Conservation (phyloP, 2,797 vertebrate species). For the Xenentodon cancila region DNA sequence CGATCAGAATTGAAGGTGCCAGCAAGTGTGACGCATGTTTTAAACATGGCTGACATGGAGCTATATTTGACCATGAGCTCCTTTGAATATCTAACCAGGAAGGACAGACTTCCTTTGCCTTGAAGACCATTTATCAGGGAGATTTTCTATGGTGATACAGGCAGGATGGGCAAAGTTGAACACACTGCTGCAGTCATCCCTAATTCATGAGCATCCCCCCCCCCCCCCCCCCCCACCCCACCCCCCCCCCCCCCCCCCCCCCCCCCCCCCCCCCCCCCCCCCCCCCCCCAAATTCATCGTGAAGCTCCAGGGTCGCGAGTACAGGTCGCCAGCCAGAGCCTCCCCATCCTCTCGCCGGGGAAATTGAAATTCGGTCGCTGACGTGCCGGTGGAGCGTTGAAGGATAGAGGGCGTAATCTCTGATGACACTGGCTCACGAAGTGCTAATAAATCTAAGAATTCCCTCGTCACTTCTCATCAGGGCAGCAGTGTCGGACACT, state of each 20-base stretch:
- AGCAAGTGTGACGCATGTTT: constrained; percentile 41
- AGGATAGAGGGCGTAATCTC: constrained; percentile 77
- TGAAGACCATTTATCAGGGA: constrained; percentile 73
- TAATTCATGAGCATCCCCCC: constrained; percentile 76
- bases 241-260: constrained; percentile 45
- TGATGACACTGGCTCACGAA: constrained; percentile 72
- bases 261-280: constrained; percentile 42
- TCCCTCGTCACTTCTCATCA: constrained; percentile 79
- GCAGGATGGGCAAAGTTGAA: constrained; percentile 67
- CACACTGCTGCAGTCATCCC: constrained; percentile 72
- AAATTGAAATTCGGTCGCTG: constrained; percentile 77
- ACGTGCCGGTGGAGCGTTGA: constrained; percentile 65
- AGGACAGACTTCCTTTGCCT: constrained; percentile 48
- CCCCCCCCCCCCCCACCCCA: constrained; percentile 43
- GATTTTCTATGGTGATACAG: constrained; percentile 67
- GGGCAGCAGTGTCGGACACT: constrained; percentile 52
- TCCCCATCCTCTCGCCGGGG: constrained; percentile 57
- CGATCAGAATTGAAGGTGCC: constrained; percentile 22
- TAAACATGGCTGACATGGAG: constrained; percentile 32
- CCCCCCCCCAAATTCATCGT: constrained; percentile 55
- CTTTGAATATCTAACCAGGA: constrained; percentile 63
- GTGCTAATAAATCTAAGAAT: constrained; percentile 80
- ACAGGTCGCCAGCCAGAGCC: constrained; percentile 66
- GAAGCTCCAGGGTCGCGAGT: constrained; percentile 65
- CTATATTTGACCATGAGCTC: constrained; percentile 36